Conservation (phyloP, 2,888 invertebrate genomes). For the Dasysyrphus albostriatus region DNA sequence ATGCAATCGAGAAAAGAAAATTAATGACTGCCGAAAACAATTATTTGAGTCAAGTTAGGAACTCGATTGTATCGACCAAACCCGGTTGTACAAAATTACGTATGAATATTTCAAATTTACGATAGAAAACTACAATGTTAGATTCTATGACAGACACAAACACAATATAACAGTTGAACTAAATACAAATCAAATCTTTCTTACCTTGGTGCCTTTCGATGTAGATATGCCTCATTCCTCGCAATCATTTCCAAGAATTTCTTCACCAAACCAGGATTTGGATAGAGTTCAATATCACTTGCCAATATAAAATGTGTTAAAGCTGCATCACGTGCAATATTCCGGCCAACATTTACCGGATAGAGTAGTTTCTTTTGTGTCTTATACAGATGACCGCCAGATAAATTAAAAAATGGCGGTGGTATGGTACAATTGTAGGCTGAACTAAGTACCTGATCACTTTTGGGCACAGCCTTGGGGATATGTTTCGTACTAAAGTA, state of each 20-base stretch:
- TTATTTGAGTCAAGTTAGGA: no score
- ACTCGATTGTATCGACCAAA: no score
- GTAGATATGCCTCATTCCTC: slow-evolving; percentile 88
- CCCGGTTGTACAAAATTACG: no score
- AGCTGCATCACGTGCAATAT: slow-evolving; percentile 93
- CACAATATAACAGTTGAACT: neutral
- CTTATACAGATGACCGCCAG: slow-evolving; percentile 89
- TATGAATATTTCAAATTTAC: no score
- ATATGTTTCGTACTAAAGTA: slow-evolving; percentile 95
- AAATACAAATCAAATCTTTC: slow-evolving; percentile 64
- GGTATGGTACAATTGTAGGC: slow-evolving; percentile 89
- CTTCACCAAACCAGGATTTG: slow-evolving; percentile 91
- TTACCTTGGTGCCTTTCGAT: slow-evolving; percentile 85
- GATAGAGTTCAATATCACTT: slow-evolving; percentile 96
- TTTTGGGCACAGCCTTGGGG: slow-evolving; percentile 89
- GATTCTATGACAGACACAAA: neutral
- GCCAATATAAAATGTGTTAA: slow-evolving; percentile 93
- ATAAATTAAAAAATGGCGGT: slow-evolving; percentile 89
- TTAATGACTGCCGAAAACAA: no score
- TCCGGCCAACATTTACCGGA: slow-evolving; percentile 95
- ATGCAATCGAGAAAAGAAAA: no score
- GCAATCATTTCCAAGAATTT: slow-evolving; percentile 94
- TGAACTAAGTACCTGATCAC: slow-evolving; percentile 86
- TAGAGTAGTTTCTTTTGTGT: slow-evolving; percentile 92
- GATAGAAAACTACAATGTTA: neutral